These are phyloP conservation scores for Alaudala cheleensis DNA, from an alignment of 2,113 vertebrate genomes.

Conservation along the genomic window DNA sequence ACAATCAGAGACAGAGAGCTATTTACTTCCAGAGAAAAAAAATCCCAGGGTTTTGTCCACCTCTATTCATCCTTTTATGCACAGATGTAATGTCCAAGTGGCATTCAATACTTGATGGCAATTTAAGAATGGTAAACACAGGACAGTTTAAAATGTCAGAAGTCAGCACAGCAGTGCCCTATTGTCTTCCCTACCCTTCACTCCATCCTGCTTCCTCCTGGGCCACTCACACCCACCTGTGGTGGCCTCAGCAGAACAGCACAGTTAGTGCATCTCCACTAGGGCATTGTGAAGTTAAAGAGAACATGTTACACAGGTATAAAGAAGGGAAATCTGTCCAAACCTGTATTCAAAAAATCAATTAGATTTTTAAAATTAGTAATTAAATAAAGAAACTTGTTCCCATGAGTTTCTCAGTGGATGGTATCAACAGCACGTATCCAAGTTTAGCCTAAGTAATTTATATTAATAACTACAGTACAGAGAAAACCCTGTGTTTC, in stretches of 20 bases:
- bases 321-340: background rate
- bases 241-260: background rate
- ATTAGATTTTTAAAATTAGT: too few species aligned
- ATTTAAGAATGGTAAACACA: background rate
- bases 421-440: background rate
- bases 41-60: background rate
- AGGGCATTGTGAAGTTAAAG: background rate
- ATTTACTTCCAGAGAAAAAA: background rate
- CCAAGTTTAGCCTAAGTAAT: background rate
- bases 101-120: background rate
- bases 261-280: background rate
- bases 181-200: fast-evolving
- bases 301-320: fast-evolving
- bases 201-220: background rate
- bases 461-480: background rate
- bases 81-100: background rate
- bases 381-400: background rate
- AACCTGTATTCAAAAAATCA: background rate
- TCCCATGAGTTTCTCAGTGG: background rate
- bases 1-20: background rate
- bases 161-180: background rate
- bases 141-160: background rate
- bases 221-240: background rate
- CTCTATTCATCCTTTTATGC: background rate
- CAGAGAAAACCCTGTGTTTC: background rate